Conservation (phyloP, 1,140 invertebrate genomes). For the Drosophila azteca region DNA sequence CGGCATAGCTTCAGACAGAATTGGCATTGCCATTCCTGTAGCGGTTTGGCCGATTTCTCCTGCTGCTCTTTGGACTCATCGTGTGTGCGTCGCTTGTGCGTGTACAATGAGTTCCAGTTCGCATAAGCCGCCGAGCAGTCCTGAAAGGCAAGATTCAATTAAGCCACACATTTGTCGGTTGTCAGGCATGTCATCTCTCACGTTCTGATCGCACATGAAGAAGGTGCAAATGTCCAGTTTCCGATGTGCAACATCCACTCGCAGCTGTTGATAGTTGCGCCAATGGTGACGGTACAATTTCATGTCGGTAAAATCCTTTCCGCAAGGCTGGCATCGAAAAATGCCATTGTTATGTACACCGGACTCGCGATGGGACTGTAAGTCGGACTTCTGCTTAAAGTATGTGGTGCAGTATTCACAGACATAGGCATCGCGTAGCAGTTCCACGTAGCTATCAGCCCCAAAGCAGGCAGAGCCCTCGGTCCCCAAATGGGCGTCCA, state of each 20-base stretch:
- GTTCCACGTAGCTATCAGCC: slow-evolving; percentile 39
- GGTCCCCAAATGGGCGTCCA: slow-evolving; percentile 33
- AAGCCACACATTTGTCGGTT: no score
- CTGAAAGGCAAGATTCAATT: slow-evolving; percentile 17
- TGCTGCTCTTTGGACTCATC: slow-evolving; percentile 23
- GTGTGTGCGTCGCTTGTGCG: slow-evolving; percentile 68
- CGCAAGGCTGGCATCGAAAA: slow-evolving; percentile 62
- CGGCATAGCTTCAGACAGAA: slow-evolving; percentile 70
- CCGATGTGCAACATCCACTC: slow-evolving; percentile 46
- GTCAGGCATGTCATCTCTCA: not conserved
- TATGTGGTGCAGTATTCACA: slow-evolving; percentile 71
- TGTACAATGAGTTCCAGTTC: slow-evolving; percentile 71
- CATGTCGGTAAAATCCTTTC: slow-evolving; percentile 56
- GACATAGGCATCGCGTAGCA: slow-evolving; percentile 53
- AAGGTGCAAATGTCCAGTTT: slow-evolving; percentile 55
- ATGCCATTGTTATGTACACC: slow-evolving; percentile 57
- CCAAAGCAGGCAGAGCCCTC: slow-evolving; percentile 38
- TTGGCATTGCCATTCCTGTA: slow-evolving; percentile 64
- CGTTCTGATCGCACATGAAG: slow-evolving; percentile 70
- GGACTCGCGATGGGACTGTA: slow-evolving; percentile 59
- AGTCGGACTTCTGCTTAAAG: slow-evolving; percentile 52
- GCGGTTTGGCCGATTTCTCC: slow-evolving; percentile 11
- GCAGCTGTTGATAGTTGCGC: slow-evolving; percentile 59
- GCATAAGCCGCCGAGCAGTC: slow-evolving; percentile 60
- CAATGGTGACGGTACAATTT: slow-evolving; percentile 69